Evolutionary conservation across 2,888 invertebrate species (phyloP), one percentile per base, ranked within the genome.

Genomic region (Ornithoptera alexandrae): DNA sequence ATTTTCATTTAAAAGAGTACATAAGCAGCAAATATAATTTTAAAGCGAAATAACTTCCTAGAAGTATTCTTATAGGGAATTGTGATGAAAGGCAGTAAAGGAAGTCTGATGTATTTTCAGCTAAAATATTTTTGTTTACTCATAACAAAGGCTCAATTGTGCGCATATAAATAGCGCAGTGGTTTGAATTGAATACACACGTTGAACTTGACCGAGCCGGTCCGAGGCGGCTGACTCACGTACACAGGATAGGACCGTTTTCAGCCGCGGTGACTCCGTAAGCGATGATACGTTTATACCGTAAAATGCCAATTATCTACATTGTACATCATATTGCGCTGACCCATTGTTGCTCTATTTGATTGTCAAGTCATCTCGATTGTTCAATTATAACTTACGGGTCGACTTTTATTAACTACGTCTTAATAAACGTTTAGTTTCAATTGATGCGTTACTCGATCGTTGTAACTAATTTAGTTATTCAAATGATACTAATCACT

Each of bases 191-290:
- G 67, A 70, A 70, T 67, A 50, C 57, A 67, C 65, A 61, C 42
- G 70, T 65, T 67, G 70, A 71, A 71, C 67, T 71, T 67, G 70
- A 71, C 63, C 67, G 66, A 30, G 67, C 63, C 58, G 67, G 42
- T 64, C n/a, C 20, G 17, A 50, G 50, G 42, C 30, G 46, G 30
- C 20, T 71, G 67, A 67, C 56, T 67, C 70, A 71, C 67, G 70
- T 60, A 57, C 60, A 65, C 70, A 71, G 70, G 70, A 71, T 71
- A 71, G 61, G 59, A 64, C 67, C 70, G 64, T 65, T 71, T 67
- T 46, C 46, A 71, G 61, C 46, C 24, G 65, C 36, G 20, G 70
- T 50, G 56, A 67, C 60, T 60, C 58, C 67, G 67, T 70, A 61
- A 36, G 70, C 67, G 63, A 63, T 60, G 63, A 64, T 67, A 57